Conservation (phyloP, 2,797 vertebrate genomes). For the Siniperca obscura region DNA sequence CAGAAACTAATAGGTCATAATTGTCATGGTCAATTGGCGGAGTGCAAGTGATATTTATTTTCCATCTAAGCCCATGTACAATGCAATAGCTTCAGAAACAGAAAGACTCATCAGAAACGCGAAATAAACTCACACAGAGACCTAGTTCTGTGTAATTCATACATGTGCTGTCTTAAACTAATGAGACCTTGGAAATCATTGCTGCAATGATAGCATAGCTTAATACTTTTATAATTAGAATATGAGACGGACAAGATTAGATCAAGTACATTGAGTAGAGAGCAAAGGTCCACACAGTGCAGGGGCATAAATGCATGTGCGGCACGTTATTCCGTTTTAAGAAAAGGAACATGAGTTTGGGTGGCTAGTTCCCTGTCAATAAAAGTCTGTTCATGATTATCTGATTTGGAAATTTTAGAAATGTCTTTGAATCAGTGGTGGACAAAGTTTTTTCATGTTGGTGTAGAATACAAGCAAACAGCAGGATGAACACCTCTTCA, state of each 20-base stretch:
- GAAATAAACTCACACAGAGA: background rate
- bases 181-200: background rate
- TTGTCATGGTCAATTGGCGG: background rate
- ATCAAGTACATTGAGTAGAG: constrained; percentile 7
- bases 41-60: background rate
- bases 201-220: background rate
- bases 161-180: background rate
- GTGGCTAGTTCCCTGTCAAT: background rate
- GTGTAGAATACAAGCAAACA: no score
- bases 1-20: no score
- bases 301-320: background rate
- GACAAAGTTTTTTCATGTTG: no score
- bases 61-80: no score
- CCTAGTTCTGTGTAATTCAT: background rate
- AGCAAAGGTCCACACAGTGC: background rate
- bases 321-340: background rate
- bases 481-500: no score
- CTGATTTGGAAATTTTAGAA: no score
- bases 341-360: background rate
- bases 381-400: background rate
- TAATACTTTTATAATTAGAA: no score
- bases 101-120: background rate
- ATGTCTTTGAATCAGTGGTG: background rate
- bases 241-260: constrained; percentile 19
- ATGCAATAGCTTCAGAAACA: background rate